Conservation (phyloP, 2,888 invertebrate genomes). For the Brenthis hecate region DNA sequence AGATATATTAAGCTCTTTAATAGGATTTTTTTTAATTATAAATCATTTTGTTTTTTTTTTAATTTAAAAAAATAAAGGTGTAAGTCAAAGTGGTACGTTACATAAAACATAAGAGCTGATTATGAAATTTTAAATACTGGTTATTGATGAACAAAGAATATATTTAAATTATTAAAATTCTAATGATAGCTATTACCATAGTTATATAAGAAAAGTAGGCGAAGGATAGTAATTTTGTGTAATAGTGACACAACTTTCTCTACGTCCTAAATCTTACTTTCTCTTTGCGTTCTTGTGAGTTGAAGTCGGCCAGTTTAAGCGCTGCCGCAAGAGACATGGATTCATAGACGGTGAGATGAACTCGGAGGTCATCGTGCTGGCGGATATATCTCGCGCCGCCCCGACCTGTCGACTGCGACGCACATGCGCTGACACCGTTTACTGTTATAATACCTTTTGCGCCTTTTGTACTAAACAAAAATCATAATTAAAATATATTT, state of each 20-base stretch:
- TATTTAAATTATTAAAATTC: no score
- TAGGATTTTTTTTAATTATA: no score
- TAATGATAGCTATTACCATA: no score
- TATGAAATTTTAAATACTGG: no score
- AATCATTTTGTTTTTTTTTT: no score
- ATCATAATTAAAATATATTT: not conserved
- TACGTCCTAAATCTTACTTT: constrained; percentile 77
- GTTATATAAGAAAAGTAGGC: constrained; percentile 1
- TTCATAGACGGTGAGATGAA: constrained; percentile 89
- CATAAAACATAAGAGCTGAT: no score
- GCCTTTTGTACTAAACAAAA: constrained; percentile 83
- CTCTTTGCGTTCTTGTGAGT: constrained; percentile 85
- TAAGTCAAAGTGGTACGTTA: no score
- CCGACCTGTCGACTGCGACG: constrained; percentile 86
- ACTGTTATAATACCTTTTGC: constrained; percentile 87
- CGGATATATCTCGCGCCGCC: constrained; percentile 92
- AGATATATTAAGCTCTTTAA: no score
- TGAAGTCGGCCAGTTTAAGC: constrained; percentile 89
- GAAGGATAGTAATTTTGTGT: constrained; percentile 1
- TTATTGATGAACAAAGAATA: no score
- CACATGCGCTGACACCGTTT: constrained; percentile 83
- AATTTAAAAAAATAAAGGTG: no score
- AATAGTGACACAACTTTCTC: constrained; percentile 30
- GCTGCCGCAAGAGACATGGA: constrained; percentile 92
- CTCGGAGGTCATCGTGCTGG: constrained; percentile 89